Evolutionary conservation across 2,113 vertebrate genomes (phyloP).

Genomic region (Cepphus grylle): DNA sequence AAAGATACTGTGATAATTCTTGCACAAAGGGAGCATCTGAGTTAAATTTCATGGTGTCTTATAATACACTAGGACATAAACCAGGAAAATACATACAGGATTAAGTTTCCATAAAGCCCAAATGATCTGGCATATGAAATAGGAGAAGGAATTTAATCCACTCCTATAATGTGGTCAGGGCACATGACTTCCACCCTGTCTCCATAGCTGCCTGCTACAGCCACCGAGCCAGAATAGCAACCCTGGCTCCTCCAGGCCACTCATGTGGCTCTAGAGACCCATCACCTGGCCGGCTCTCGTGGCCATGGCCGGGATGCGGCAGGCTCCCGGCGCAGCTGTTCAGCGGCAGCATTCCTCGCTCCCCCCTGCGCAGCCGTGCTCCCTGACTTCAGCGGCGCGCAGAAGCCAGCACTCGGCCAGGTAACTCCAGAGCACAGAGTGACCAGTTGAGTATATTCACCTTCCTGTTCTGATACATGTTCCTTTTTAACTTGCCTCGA

Average conservation of each 20-base stretch:
- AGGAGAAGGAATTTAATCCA: conserved; percentile 55
- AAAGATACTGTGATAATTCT: background rate
- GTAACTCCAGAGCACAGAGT: background rate
- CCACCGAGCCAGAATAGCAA: background rate
- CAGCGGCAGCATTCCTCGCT: fast-evolving
- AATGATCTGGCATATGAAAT: conserved; percentile 37
- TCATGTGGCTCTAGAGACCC: background rate
- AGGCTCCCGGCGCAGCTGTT: background rate
- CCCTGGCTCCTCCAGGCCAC: background rate
- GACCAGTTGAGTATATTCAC: no score
- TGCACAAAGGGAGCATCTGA: conserved; percentile 31
- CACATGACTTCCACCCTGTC: conserved; percentile 40
- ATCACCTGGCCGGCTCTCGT: fast-evolving
- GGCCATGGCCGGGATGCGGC: background rate
- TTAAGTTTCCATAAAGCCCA: conserved; percentile 54
- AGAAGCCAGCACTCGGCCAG: background rate
- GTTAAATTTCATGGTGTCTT: conserved; percentile 39
- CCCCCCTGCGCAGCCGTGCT: fast-evolving
- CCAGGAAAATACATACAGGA: conserved; percentile 40
- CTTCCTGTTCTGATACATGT: fast-evolving
- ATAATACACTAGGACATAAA: conserved; percentile 31
- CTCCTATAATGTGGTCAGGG: conserved; percentile 34
- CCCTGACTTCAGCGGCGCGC: fast-evolving
- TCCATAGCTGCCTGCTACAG: conserved; percentile 23
- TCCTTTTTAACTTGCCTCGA: background rate